A percentile compares a stretch with the other conserved stretches of the same genome.
phyloP scores from a whole-genome alignment of 2,888 invertebrate genomes.

The Scaptomyza caliginosa region DNA sequence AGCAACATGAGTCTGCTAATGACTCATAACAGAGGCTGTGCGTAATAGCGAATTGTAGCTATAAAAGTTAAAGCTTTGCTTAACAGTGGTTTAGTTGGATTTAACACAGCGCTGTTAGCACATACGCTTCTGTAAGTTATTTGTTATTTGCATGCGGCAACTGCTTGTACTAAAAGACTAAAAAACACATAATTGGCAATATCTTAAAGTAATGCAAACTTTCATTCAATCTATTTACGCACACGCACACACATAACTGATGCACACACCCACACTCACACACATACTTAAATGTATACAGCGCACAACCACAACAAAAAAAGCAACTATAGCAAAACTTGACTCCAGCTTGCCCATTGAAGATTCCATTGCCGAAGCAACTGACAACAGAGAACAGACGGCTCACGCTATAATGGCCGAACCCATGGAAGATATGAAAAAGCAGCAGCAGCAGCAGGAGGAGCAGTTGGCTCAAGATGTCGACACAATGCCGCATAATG shows the following conservation, averaged over 20 bases:
- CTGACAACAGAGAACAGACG: constrained; percentile 50
- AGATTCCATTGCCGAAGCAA: constrained; percentile 74
- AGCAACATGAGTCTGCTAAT: background rate
- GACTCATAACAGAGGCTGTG: constrained; percentile 21
- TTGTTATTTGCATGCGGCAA: constrained; percentile 43
- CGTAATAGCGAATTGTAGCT: background rate
- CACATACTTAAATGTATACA: constrained; percentile 46
- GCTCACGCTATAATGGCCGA: constrained; percentile 44
- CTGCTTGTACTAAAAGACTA: constrained; percentile 39
- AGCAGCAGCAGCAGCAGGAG: constrained; percentile 33
- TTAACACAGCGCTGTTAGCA: background rate
- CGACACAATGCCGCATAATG: constrained; percentile 73
- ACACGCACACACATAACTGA: constrained; percentile 38
- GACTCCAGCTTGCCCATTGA: constrained; percentile 36
- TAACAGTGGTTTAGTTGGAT: constrained; percentile 36
- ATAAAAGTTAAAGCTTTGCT: constrained; percentile 37
- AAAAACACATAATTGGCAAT: constrained; percentile 43
- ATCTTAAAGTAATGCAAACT: constrained; percentile 49
- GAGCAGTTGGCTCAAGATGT: constrained; percentile 50
- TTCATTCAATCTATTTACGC: constrained; percentile 65
- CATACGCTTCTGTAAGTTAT: constrained; percentile 48
- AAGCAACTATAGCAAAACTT: constrained; percentile 44
- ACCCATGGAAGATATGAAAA: constrained; percentile 40
- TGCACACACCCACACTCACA: constrained; percentile 21
- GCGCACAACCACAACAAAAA: constrained; percentile 41